A percentile compares a stretch with the other conserved stretches of the same genome.
These are phyloP conservation scores for Alcis repandata DNA, from an alignment of 2,888 invertebrate genomes.

Conservation along the genomic window DNA sequence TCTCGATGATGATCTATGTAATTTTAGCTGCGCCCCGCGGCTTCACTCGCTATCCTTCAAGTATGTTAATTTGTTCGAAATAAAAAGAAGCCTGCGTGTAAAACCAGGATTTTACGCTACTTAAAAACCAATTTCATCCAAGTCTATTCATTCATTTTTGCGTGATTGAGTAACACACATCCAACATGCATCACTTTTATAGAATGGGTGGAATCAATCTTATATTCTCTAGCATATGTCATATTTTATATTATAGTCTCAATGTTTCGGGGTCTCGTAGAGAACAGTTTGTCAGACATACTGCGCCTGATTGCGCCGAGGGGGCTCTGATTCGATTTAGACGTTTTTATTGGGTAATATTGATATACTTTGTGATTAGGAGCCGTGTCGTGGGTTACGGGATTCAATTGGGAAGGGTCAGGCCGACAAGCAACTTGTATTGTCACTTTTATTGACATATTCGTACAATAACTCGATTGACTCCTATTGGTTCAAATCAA, in stretches of 20 bases:
- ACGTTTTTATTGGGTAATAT: slow-evolving; percentile 81
- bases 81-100: too few species aligned
- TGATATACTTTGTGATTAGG: slow-evolving; percentile 78
- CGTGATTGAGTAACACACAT: too few species aligned
- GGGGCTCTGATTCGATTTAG: slow-evolving; percentile 79
- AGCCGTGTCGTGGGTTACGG: slow-evolving; percentile 62
- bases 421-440: slow-evolving; percentile 39
- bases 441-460: slow-evolving; percentile 23
- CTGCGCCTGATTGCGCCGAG: slow-evolving; percentile 70
- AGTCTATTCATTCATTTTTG: too few species aligned
- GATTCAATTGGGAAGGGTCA: slow-evolving; percentile 68
- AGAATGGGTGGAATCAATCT: too few species aligned
- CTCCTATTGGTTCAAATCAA: slow-evolving; percentile 6
- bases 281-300: slow-evolving; percentile 55
- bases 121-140: too few species aligned
- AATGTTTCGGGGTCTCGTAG: slow-evolving; percentile 48
- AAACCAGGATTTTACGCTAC: too few species aligned
- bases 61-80: too few species aligned
- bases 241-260: not conserved
- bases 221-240: too few species aligned
- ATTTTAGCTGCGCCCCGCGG: too few species aligned
- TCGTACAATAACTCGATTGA: slow-evolving; percentile 19
- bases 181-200: too few species aligned
- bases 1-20: too few species aligned
- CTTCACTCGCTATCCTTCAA: too few species aligned